Base-by-base conservation (phyloP, 2,797 vertebrate species). In the Odontamblyopus lacepedii region DNA sequence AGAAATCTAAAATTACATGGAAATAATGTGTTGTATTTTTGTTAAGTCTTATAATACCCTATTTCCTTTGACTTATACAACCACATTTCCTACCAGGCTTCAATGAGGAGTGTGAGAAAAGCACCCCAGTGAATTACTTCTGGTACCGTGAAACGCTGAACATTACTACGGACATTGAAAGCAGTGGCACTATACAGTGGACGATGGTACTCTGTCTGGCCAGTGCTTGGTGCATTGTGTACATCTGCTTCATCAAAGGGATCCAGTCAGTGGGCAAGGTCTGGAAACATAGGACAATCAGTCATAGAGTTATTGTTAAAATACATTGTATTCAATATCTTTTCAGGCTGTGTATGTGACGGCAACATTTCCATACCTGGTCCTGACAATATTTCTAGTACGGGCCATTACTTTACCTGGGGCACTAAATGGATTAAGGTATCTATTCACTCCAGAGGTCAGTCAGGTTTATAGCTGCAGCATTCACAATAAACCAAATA, bases 131-230 rank as follows among this genome's bases (percentile, higher is more conserved):
- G 32, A 97, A 93, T 87, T 98, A 96, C 77, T 98, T 95, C 87
- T 98, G 97, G 97, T 98, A 97, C 81, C 94, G 97, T 5, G 78
- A 90, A 83, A 97, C 97, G 0, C 87, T 99, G 80, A 95, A 98
- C 82, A 90, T 97, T 87, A 91, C 94, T 0, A 63, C 92, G 0
- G 83, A 94, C 80, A 90, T 98, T 0, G 69, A 75, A 0, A 79
- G 72, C 53, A 94, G 80, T 0, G 96, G 95, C 26, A 87, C 87
- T 0, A 8, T 94, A 63, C 95, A 96, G 80, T 96, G 96, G 96
- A 87, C 87, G 92, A 69, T 98, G 63, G 89, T 97, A 13, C 0
- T 95, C 69, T 96, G 95, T 78, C 76, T 95, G 70, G 94, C 85
- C 1, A 59, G 77, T 0, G 94, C 94, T 78, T 98, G 97, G 96